Conservation (phyloP, 2,113 vertebrate genomes). For the Pelusios castaneus region DNA sequence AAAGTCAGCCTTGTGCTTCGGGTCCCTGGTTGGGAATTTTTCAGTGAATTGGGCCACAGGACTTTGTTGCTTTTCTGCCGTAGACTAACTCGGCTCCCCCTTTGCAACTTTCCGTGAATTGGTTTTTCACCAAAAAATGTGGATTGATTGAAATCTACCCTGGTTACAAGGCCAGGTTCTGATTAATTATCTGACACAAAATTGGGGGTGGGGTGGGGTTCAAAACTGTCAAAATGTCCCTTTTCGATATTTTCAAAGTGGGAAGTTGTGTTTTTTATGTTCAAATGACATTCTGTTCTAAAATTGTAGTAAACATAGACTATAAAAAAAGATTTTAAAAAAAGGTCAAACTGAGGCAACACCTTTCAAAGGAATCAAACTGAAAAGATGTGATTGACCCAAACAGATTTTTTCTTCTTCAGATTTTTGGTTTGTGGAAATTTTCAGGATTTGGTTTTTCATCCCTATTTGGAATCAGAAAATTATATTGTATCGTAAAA, state of each 20-base stretch:
- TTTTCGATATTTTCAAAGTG: neutral
- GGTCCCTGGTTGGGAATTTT: neutral
- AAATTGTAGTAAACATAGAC: neutral
- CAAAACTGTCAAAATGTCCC: neutral
- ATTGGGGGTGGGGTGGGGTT: neutral
- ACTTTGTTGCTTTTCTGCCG: no score
- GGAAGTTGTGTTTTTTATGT: neutral
- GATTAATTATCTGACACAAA: neutral
- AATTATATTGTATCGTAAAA: neutral
- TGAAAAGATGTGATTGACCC: neutral
- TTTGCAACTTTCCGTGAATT: neutral
- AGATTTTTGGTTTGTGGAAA: neutral
- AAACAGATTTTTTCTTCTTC: neutral
- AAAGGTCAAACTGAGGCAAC: neutral
- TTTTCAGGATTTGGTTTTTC: neutral
- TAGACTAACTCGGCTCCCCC: no score
- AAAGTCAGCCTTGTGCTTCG: neutral
- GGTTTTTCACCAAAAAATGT: neutral
- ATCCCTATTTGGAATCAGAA: neutral
- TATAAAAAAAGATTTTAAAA: no score
- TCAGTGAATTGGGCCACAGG: neutral
- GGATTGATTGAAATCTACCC: neutral
- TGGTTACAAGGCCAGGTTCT: neutral
- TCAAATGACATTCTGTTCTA: neutral
- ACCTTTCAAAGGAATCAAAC: neutral